Evolutionary conservation across 1,140 invertebrate genomes (phyloP).

Genomic region (Philopotamus ludificatus): DNA sequence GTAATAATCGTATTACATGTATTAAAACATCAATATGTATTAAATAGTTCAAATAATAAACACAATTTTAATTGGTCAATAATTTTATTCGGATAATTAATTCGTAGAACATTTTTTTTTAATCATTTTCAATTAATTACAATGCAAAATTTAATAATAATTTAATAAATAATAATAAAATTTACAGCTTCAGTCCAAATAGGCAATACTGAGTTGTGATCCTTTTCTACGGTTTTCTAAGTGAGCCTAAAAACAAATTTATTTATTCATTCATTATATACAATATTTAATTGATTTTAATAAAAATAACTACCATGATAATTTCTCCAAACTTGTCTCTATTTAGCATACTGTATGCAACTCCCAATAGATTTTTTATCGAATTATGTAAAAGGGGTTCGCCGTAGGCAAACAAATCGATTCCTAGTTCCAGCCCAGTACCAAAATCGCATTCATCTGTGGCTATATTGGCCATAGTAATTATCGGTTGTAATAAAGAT

Average conservation of each 20-base stretch:
- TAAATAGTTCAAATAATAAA: too few relatives aligned
- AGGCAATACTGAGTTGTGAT: conserved; percentile 47
- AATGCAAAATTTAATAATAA: conserved; percentile 5
- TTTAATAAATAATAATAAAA: too few relatives aligned
- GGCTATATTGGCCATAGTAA: conserved; percentile 81
- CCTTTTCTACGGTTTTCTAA: conserved; percentile 60
- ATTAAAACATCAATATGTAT: too few relatives aligned
- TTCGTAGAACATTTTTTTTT: too few relatives aligned
- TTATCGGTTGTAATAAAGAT: conserved; percentile 71
- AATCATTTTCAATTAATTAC: not conserved
- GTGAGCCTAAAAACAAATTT: conserved; percentile 55
- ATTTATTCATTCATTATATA: conserved; percentile 33
- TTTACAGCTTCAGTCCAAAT: conserved; percentile 12
- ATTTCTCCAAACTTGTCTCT: conserved; percentile 75
- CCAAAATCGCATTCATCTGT: conserved; percentile 95
- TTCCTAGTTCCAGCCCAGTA: conserved; percentile 83
- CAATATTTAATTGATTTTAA: too few relatives aligned
- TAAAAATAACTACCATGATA: conserved; percentile 60
- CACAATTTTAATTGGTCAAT: too few relatives aligned
- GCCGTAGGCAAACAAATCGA: conserved; percentile 81
- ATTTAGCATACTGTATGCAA: conserved; percentile 77
- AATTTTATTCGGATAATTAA: too few relatives aligned
- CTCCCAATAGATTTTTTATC: conserved; percentile 64
- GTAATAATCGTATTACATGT: too few relatives aligned
- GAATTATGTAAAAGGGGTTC: conserved; percentile 65